Percentiles rank a stretch among this genome's conserved stretches.
Evolutionary conservation across 2,888 invertebrate genomes (phyloP).

Genomic region (Ophion ellenae): DNA sequence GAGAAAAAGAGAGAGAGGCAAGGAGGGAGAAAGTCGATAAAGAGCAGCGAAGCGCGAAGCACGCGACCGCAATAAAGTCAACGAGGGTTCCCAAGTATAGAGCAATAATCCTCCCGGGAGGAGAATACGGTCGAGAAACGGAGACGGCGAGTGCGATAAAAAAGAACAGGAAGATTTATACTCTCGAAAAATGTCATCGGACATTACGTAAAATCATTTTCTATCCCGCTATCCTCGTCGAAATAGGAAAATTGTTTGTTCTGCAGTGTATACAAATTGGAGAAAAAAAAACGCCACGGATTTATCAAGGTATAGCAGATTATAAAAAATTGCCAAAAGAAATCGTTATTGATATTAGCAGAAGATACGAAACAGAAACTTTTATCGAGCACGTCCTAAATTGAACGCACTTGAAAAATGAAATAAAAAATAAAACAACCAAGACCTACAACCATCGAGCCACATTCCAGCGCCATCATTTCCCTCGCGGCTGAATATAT

Average conservation of each 20-base stretch:
- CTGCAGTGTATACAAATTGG: too few species aligned
- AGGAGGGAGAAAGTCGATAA: slow-evolving; percentile 60
- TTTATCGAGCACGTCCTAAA: background rate
- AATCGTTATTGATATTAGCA: too few species aligned
- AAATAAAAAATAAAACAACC: background rate
- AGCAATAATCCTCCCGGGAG: slow-evolving; percentile 47
- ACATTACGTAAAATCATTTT: background rate
- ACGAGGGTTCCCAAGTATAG: slow-evolving; percentile 44
- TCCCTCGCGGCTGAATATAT: background rate
- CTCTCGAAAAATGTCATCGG: slow-evolving; percentile 22
- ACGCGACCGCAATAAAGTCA: slow-evolving; percentile 69
- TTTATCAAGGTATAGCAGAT: too few species aligned
- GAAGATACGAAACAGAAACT: too few species aligned
- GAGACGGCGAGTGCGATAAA: slow-evolving; percentile 9
- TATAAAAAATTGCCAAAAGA: too few species aligned
- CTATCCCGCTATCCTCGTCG: background rate
- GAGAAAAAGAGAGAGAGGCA: slow-evolving; percentile 41
- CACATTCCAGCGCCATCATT: too few species aligned
- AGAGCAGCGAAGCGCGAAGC: slow-evolving; percentile 67
- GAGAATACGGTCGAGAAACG: slow-evolving; percentile 3
- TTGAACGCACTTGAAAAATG: background rate
- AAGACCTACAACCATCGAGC: too few species aligned
- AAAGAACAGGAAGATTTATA: slow-evolving; percentile 24
- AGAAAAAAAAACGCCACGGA: too few species aligned
- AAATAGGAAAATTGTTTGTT: background rate